Percentiles rank a stretch among this genome's conserved stretches.
phyloP scores from a whole-genome alignment of 2,113 vertebrate species.

The Laticauda laticaudata region DNA sequence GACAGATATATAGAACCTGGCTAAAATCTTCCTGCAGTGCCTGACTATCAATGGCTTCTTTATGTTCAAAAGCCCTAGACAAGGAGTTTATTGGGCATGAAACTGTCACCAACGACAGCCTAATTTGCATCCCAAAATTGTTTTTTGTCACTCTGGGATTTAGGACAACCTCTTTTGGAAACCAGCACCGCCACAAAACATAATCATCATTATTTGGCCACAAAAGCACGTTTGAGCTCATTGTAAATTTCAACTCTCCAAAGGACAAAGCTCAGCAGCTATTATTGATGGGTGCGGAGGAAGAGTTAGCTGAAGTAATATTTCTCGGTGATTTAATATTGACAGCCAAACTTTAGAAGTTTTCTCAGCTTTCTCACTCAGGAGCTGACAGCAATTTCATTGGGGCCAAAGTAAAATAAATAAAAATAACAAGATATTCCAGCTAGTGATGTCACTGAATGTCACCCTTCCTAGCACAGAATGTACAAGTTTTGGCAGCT shows the following conservation, averaged over 20 bases:
- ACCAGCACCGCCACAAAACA: constrained; percentile 51
- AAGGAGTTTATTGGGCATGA: constrained; percentile 71
- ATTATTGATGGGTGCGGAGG: constrained; percentile 60
- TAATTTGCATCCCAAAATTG: constrained; percentile 77
- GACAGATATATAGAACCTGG: no score
- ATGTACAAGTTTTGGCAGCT: not conserved
- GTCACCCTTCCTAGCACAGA: not conserved
- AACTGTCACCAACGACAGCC: constrained; percentile 67
- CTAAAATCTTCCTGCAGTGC: no score
- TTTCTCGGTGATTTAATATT: constrained; percentile 67
- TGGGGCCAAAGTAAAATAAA: not conserved
- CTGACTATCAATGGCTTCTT: no score
- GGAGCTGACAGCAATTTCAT: not conserved
- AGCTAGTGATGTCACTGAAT: not conserved
- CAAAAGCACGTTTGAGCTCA: constrained; percentile 53
- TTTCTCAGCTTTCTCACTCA: not conserved
- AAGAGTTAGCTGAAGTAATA: constrained; percentile 54
- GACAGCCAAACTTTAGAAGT: constrained; percentile 59
- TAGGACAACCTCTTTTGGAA: constrained; percentile 68
- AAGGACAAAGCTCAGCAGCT: constrained; percentile 44
- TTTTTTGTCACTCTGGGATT: constrained; percentile 74
- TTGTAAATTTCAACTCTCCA: constrained; percentile 57
- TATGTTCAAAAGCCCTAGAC: constrained; percentile 73
- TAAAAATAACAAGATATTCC: not conserved
- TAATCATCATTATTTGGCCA: constrained; percentile 68